Evolutionary conservation across 1,140 invertebrate genomes (phyloP).

Genomic region (Halictus rubicundus): DNA sequence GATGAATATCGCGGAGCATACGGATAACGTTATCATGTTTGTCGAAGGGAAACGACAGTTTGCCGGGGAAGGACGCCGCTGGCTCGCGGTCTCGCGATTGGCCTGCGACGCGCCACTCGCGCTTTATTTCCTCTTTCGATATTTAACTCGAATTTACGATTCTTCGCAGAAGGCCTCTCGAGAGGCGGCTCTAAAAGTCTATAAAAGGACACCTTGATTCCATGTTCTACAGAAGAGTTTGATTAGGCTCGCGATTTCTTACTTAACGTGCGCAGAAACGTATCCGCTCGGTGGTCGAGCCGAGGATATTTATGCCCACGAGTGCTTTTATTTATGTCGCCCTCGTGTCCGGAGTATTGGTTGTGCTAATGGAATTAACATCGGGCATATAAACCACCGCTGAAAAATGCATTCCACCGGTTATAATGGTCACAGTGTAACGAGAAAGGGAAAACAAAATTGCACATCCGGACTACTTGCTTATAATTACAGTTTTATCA

Average conservation of each 20-base stretch:
- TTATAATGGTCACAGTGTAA: too few relatives aligned
- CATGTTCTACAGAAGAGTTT: neutral
- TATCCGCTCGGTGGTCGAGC: neutral
- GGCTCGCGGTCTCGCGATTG: neutral
- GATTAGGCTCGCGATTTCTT: neutral
- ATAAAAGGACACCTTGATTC: neutral
- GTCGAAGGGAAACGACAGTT: neutral
- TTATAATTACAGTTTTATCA: too few relatives aligned
- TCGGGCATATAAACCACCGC: too few relatives aligned
- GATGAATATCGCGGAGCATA: conserved; percentile 32
- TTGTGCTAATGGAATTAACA: neutral
- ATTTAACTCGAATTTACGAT: neutral
- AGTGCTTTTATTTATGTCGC: neutral
- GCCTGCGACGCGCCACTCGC: neutral
- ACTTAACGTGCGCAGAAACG: neutral
- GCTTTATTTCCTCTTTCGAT: neutral
- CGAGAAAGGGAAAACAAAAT: too few relatives aligned
- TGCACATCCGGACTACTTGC: too few relatives aligned
- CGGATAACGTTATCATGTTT: conserved; percentile 38
- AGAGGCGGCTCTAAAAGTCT: neutral
- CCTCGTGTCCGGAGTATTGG: neutral
- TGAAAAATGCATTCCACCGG: too few relatives aligned
- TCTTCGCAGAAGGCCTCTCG: too few relatives aligned
- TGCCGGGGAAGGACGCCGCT: neutral
- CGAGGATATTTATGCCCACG: neutral